phyloP scores from a whole-genome alignment of 2,888 invertebrate species.

The Philonicus albiceps region DNA sequence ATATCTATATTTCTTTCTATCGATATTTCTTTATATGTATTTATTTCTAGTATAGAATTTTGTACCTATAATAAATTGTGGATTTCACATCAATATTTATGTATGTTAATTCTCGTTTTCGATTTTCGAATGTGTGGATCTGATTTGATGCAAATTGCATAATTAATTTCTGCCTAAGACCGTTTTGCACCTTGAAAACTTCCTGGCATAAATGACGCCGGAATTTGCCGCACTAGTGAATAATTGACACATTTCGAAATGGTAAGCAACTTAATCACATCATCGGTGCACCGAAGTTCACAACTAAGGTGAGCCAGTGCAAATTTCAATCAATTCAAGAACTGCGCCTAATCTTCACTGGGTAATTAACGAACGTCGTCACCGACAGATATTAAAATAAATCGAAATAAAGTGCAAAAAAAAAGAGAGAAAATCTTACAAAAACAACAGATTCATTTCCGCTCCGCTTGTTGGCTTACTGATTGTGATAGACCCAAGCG shows the following conservation, averaged over 20 bases:
- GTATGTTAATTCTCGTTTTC: neutral
- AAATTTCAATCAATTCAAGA: constrained; percentile 9
- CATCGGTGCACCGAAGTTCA: neutral
- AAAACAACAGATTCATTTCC: constrained; percentile 23
- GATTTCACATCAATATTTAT: neutral
- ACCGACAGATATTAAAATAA: constrained; percentile 14
- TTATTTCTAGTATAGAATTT: no score
- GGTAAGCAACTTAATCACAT: constrained; percentile 10
- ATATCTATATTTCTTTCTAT: no score
- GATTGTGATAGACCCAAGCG: neutral
- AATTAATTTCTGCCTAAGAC: neutral
- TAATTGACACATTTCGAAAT: constrained; percentile 28
- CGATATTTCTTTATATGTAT: no score
- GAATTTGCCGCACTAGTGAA: neutral
- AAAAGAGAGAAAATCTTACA: neutral
- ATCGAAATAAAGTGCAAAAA: constrained; percentile 4
- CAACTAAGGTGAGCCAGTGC: neutral
- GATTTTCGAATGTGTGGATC: neutral
- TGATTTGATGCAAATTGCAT: neutral
- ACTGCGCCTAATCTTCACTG: neutral
- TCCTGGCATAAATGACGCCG: neutral
- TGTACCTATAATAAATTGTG: no score
- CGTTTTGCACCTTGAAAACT: constrained; percentile 4
- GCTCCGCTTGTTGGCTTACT: neutral
- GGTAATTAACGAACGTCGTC: neutral